These are phyloP conservation scores for Macroramphosus scolopax DNA, from an alignment of 2,797 vertebrate species.

Conservation along the genomic window DNA sequence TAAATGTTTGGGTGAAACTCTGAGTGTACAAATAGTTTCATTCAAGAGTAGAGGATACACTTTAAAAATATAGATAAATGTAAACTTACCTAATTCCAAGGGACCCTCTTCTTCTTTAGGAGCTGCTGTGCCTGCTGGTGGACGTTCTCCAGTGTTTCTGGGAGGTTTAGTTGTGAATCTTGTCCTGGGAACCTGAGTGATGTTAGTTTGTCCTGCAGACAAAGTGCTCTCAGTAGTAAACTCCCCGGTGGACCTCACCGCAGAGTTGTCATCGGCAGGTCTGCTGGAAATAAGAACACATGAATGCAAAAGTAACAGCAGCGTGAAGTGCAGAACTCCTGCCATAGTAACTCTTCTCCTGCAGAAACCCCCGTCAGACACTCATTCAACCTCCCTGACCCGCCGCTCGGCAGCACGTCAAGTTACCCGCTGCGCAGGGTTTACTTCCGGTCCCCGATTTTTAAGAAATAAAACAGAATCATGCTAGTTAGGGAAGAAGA, in stretches of 20 bases:
- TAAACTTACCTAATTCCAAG: constrained; percentile 59
- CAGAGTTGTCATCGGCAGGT: background rate
- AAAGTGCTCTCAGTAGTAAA: background rate
- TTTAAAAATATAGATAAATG: too few relatives aligned
- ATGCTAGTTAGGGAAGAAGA: too few relatives aligned
- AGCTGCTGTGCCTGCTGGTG: constrained; percentile 14
- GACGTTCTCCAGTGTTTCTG: constrained; percentile 10
- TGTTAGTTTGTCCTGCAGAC: background rate
- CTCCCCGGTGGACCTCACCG: background rate
- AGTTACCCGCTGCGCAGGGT: background rate
- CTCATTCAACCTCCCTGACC: constrained; percentile 45
- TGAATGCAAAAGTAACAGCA: constrained; percentile 28
- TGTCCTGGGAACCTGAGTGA: constrained; percentile 20
- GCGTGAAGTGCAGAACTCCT: constrained; percentile 14
- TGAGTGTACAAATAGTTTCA: too few relatives aligned
- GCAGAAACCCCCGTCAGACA: constrained; percentile 20
- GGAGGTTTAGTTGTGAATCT: constrained; percentile 16
- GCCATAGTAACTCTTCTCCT: constrained; percentile 40
- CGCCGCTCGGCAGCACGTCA: background rate
- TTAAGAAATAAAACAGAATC: constrained; percentile 41
- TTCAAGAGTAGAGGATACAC: too few relatives aligned
- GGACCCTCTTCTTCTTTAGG: constrained; percentile 37
- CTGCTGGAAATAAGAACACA: background rate
- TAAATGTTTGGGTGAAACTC: too few relatives aligned
- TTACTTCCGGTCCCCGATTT: constrained; percentile 43